These are phyloP conservation scores for Myzus persicae DNA, from an alignment of 1,140 invertebrate genomes.

Conservation along the genomic window DNA sequence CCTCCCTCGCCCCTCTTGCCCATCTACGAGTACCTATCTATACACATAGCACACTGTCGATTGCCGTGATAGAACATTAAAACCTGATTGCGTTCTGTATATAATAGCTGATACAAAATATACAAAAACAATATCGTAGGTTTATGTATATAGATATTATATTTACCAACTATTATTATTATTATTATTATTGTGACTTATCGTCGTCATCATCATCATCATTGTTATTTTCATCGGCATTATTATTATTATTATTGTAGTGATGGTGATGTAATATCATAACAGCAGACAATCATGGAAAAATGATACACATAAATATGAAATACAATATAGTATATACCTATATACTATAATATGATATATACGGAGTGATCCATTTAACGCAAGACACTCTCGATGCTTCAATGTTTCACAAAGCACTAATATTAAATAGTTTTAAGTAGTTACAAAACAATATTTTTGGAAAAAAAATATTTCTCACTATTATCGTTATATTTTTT, in stretches of 20 bases:
- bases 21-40: not conserved
- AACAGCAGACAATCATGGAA: not conserved
- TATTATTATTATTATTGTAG: not conserved
- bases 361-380: no score
- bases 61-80: not conserved
- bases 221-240: not conserved
- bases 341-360: no score
- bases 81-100: not conserved
- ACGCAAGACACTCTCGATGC: no score
- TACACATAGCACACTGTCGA: no score
- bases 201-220: not conserved
- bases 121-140: not conserved
- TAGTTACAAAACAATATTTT: no score
- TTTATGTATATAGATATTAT: not conserved
- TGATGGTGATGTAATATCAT: not conserved
- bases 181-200: not conserved
- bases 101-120: not conserved
- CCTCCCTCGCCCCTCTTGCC: not conserved
- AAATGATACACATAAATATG: not conserved
- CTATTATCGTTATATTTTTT: no score
- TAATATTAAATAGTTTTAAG: no score
- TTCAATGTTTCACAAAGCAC: no score
- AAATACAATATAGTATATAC: no score
- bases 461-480: no score
- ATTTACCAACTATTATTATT: not conserved